Evolutionary conservation across 2,888 invertebrate species (phyloP), one percentile per base, ranked within the genome.

Genomic region (Beris chalybata): DNA sequence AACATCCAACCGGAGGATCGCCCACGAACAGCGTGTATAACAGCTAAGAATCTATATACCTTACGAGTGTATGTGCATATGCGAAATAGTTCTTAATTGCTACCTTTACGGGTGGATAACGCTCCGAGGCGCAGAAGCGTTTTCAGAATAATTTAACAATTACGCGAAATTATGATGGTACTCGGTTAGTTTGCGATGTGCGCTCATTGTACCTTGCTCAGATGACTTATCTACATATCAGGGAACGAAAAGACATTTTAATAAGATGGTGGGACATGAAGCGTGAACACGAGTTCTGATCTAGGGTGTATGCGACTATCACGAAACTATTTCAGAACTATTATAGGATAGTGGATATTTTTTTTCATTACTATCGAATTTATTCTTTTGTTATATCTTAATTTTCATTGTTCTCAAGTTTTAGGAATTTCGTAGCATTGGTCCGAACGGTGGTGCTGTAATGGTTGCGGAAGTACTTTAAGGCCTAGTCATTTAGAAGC

Each of bases 201-300:
- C 52, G 61, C 32, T 61, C 61, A 61, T 50, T 61, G 61, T 61
- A 44, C 38, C 9, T 7, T 52, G 50, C 50, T 38, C 50, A 61
- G 61, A 61, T 61, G 61, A 61, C 50, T 50, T 61, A 61, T 61
- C 61, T 61, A 38, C 11, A 22, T 38, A 61, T 50, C 50, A 61
- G 50, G 50, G 50, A 50, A 50, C 50, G 9, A 61, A 50, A 61
- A 61, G 61, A 61, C 61, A 52, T 61, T 61, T 61, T 61, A 61
- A 61, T 61, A 50, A 61, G 61, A 38, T 50, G 38, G 61, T 61
- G 61, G 52, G 50, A 61, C 61, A 32, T 61, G 61, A 61, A 61
- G 61, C 61, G 61, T 61, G 61, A 61, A 61, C 50, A 38, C 9
- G 22, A 48, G 32, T 38, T 38, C 38, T 38, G 38, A 9, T 38